A percentile compares a stretch with the other conserved stretches of the same genome.
Conservation (phyloP, 2,888 invertebrate species). For the Orchestes rusci region DNA sequence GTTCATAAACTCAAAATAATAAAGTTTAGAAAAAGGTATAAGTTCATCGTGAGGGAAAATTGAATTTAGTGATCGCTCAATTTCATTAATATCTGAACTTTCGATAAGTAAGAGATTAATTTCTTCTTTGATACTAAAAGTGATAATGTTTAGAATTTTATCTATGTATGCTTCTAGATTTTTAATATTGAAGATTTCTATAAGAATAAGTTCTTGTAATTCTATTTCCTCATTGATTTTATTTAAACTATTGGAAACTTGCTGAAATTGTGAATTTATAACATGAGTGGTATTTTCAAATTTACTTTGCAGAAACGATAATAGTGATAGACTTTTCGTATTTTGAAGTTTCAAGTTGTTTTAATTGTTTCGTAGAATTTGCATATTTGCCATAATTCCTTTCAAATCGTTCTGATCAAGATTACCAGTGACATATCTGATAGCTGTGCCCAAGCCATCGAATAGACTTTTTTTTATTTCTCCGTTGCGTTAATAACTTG, state of each 20-base stretch:
- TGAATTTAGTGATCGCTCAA: slow-evolving; percentile 3
- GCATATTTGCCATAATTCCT: slow-evolving; percentile 13
- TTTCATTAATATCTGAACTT: slow-evolving; percentile 3
- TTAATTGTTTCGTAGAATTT: slow-evolving; percentile 13
- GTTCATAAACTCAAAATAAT: slow-evolving; percentile 9
- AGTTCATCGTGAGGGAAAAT: slow-evolving; percentile 25
- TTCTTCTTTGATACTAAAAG: no score
- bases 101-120: slow-evolving; percentile 10
- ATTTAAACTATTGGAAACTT: slow-evolving; percentile 4
- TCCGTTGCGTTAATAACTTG: slow-evolving; percentile 4
- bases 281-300: slow-evolving; percentile 10
- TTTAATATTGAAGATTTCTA: slow-evolving; percentile 13
- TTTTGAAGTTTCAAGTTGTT: slow-evolving; percentile 10
- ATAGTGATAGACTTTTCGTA: slow-evolving; percentile 35
- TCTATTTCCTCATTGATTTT: slow-evolving; percentile 4
- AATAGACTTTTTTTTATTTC: slow-evolving; percentile 8
- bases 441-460: slow-evolving; percentile 7
- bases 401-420: slow-evolving; percentile 9
- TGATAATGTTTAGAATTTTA: slow-evolving; percentile 9
- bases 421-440: slow-evolving; percentile 8
- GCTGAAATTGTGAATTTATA: slow-evolving; percentile 9
- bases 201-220: slow-evolving; percentile 8
- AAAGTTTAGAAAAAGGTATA: slow-evolving; percentile 10
- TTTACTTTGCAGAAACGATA: slow-evolving; percentile 24
- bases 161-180: slow-evolving; percentile 5